Evolutionary conservation across 2,888 invertebrate species (phyloP), one percentile per base, ranked within the genome.

Genomic region (Tyria jacobaeae): DNA sequence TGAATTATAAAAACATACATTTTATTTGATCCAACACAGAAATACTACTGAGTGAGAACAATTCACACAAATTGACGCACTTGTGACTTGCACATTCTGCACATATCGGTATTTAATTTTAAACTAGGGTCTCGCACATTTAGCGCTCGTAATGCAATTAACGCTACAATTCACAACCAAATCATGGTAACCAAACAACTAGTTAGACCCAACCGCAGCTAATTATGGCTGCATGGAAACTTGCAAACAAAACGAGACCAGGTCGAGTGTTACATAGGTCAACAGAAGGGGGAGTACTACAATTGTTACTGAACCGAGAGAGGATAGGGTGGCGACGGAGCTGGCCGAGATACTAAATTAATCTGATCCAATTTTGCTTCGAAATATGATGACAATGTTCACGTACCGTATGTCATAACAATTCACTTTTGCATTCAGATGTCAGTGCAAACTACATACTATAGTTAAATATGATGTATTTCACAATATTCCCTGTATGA

Each of bases 201-300:
- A 55, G 49, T 62, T 54, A 39, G 62, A 62, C 63, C 14, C 35
- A 52, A 59, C 10, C 50, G 34, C 50, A 61, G 63, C 41, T 77
- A 75, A 73, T 70, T 71, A 66, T 58, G 31, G 51, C 51, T 37
- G 57, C 49, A 57, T 52, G 57, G 57, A 64, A 66, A 67, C 41
- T 60, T 62, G 60, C 37, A 62, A 66, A 73, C 55, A 64, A 67
- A 77, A 78, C 54, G 61, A 54, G 79, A 78, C 73, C 70, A 81
- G 82, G 82, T 82, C 78, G 78, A 82, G 78, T 66, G 64, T 61
- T 58, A 71, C 74, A 68, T 64, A 62, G 78, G 73, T 76, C 71
- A 71, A 76, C 70, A 62, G 52, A 48, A 65, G 58, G 65, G 64
- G 57, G 54, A n/a, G 57, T 60, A 67, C 69, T 65, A 56, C 60